Percentiles rank a stretch among this genome's conserved stretches.
These are phyloP conservation scores for Lissonota sp. DNA, from an alignment of 2,888 invertebrate species.

Conservation along the genomic window DNA sequence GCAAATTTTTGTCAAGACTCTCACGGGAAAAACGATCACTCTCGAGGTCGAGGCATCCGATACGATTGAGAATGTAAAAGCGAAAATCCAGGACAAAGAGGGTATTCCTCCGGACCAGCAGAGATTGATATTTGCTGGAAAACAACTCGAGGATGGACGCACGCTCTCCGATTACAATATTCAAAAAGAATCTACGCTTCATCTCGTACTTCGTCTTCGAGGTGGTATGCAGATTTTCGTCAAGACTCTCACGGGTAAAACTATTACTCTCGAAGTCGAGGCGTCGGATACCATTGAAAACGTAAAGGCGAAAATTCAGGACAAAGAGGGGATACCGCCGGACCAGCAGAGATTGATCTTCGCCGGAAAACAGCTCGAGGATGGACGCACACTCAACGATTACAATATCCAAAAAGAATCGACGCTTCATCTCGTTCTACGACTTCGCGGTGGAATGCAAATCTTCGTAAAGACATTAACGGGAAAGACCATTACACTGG, in stretches of 20 bases:
- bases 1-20: conserved; percentile 66
- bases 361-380: conserved; percentile 64
- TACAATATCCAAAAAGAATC: conserved; percentile 67
- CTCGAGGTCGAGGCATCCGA: conserved; percentile 67
- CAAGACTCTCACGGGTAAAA: conserved; percentile 81
- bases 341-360: conserved; percentile 66
- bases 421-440: conserved; percentile 62
- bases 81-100: conserved; percentile 68
- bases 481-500: conserved; percentile 58
- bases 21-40: conserved; percentile 65
- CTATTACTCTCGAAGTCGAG: conserved; percentile 85
- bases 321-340: conserved; percentile 63
- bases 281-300: conserved; percentile 85
- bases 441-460: conserved; percentile 65
- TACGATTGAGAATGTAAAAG: conserved; percentile 66
- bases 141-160: conserved; percentile 67
- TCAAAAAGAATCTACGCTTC: conserved; percentile 58
- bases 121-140: conserved; percentile 66
- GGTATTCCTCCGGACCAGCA: conserved; percentile 69
- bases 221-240: conserved; percentile 63
- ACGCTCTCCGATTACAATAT: conserved; percentile 65
- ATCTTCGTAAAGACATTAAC: conserved; percentile 61
- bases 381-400: conserved; percentile 63
- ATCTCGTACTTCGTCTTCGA: conserved; percentile 50
- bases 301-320: conserved; percentile 83